Conservation (phyloP, 1,140 invertebrate genomes). For the Dufourea novaeangliae region DNA sequence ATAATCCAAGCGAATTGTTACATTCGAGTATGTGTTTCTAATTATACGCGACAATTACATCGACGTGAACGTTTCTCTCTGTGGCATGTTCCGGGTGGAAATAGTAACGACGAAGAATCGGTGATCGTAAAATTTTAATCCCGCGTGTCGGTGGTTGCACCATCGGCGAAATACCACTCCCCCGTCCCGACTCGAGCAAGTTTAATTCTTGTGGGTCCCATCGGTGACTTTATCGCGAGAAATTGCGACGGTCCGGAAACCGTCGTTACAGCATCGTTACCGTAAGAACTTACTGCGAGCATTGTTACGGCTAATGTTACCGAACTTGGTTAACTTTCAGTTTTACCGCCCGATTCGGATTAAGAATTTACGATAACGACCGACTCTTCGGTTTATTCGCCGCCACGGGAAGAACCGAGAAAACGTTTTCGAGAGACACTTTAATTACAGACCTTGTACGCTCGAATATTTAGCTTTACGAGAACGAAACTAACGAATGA, state of each 20-base stretch:
- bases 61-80: background rate
- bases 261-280: slow-evolving; percentile 82
- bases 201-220: slow-evolving; percentile 80
- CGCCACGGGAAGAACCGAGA: slow-evolving; percentile 37
- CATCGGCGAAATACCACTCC: slow-evolving; percentile 29
- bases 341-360: slow-evolving; percentile 81
- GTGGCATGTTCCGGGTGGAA: background rate
- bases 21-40: background rate
- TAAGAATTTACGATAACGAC: slow-evolving; percentile 81
- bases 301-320: slow-evolving; percentile 81
- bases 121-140: slow-evolving; percentile 64
- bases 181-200: slow-evolving; percentile 74
- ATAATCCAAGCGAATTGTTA: background rate
- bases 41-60: background rate
- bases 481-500: background rate
- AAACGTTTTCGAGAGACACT: slow-evolving; percentile 52
- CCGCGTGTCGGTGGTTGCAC: slow-evolving; percentile 50
- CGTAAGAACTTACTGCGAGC: slow-evolving; percentile 79
- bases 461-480: slow-evolving; percentile 51
- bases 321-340: slow-evolving; percentile 80
- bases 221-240: slow-evolving; percentile 81
- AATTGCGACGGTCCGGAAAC: slow-evolving; percentile 76
- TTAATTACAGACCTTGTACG: slow-evolving; percentile 44
- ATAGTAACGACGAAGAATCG: background rate
- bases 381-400: slow-evolving; percentile 65